Conservation (phyloP, 2,888 invertebrate species). For the Agonopterix alstromeriana region DNA sequence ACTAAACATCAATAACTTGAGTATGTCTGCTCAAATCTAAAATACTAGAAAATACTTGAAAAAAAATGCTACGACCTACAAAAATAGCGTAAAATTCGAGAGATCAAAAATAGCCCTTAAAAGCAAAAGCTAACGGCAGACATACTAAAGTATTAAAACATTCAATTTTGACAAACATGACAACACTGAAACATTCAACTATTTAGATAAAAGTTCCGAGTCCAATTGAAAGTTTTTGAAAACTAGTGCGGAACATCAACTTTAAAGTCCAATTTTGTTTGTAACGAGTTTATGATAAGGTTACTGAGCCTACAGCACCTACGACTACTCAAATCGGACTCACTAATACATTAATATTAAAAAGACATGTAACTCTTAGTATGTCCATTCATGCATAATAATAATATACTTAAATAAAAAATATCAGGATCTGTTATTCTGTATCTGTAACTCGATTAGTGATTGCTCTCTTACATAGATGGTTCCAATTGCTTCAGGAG, state of each 20-base stretch:
- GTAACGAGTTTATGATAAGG: no score
- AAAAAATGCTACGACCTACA: background rate
- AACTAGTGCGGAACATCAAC: no score
- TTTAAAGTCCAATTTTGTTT: no score
- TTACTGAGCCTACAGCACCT: no score
- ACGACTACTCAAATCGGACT: no score
- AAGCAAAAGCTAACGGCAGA: slow-evolving; percentile 16
- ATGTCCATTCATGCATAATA: no score
- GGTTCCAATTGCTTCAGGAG: no score
- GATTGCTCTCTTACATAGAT: no score
- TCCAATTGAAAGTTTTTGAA: slow-evolving; percentile 6
- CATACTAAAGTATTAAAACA: slow-evolving; percentile 22
- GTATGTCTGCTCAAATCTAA: slow-evolving; percentile 24
- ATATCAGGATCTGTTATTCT: no score
- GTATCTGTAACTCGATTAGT: no score
- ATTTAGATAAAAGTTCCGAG: background rate
- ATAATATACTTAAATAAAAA: background rate
- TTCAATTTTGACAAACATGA: slow-evolving; percentile 11
- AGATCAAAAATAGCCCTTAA: background rate
- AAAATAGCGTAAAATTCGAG: background rate
- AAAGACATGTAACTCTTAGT: no score
- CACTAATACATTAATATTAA: no score
- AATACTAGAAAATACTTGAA: background rate
- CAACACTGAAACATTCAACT: slow-evolving; percentile 12
- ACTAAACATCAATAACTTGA: slow-evolving; percentile 10